phyloP scores from a whole-genome alignment of 53 echinoderm and acorn worm species.

The Glandiceps talaboti region DNA sequence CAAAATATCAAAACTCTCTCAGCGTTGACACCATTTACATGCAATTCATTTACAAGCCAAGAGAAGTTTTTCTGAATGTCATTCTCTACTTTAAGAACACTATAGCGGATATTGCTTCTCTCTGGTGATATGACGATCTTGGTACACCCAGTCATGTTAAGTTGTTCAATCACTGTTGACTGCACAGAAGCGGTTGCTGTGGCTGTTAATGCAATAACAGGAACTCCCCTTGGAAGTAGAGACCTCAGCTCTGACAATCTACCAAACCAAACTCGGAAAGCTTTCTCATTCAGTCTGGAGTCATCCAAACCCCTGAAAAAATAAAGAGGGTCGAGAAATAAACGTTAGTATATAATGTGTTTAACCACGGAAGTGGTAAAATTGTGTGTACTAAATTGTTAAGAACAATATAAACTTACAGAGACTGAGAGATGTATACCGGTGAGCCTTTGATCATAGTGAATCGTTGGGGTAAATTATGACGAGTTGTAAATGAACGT shows the following conservation, averaged over 20 bases:
- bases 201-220: conserved; percentile 19
- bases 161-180: conserved; percentile 2
- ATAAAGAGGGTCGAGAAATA: too few species aligned
- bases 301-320: neutral
- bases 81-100: neutral
- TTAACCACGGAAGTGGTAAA: too few species aligned
- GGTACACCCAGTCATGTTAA: neutral
- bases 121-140: conserved; percentile 20
- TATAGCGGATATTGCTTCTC: conserved; percentile 18
- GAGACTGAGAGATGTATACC: too few species aligned
- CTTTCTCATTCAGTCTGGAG: neutral
- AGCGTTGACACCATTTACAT: neutral
- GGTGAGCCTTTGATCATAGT: too few species aligned
- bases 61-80: conserved; percentile 1
- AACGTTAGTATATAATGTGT: too few species aligned
- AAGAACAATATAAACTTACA: too few species aligned
- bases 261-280: conserved; percentile 14
- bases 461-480: too few species aligned
- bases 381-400: too few species aligned
- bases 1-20: neutral
- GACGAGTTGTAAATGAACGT: too few species aligned
- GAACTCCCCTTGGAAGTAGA: conserved; percentile 1
- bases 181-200: conserved; percentile 15
- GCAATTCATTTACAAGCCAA: conserved; percentile 5
- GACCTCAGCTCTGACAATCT: conserved; percentile 18